These are phyloP conservation scores for Silvanus unidentatus DNA, from an alignment of 2,888 invertebrate species.

Conservation along the genomic window DNA sequence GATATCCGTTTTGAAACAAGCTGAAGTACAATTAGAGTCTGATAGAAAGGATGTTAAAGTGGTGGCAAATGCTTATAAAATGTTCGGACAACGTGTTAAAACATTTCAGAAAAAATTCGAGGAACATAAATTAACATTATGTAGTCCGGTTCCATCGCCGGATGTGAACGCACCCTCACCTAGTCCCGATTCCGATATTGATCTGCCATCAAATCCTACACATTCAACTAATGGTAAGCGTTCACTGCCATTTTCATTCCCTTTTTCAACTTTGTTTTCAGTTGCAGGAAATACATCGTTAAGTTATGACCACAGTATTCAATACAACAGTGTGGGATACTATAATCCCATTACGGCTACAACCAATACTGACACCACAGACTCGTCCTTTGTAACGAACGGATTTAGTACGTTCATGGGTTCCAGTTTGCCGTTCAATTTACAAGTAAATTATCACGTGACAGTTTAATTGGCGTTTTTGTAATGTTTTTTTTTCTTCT, in stretches of 20 bases:
- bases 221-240: no score
- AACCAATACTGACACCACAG: slow-evolving; percentile 20
- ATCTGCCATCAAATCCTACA: slow-evolving; percentile 51
- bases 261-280: no score
- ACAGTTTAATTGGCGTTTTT: neutral
- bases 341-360: slow-evolving; percentile 46
- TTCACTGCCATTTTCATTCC: no score
- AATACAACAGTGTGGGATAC: slow-evolving; percentile 43
- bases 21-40: slow-evolving; percentile 80
- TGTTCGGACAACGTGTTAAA: slow-evolving; percentile 84
- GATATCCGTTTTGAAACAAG: slow-evolving; percentile 70
- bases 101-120: slow-evolving; percentile 79
- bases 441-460: slow-evolving; percentile 33
- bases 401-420: slow-evolving; percentile 60
- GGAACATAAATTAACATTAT: slow-evolving; percentile 68
- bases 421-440: slow-evolving; percentile 56
- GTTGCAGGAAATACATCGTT: no score
- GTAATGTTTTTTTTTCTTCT: slow-evolving; percentile 5
- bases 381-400: slow-evolving; percentile 40
- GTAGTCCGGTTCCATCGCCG: slow-evolving; percentile 65
- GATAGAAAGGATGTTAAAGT: slow-evolving; percentile 93
- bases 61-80: slow-evolving; percentile 92
- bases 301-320: slow-evolving; percentile 7
- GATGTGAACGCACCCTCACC: slow-evolving; percentile 68
- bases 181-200: slow-evolving; percentile 75